Evolutionary conservation across 2,888 invertebrate species (phyloP).

Genomic region (Dinocampus coccinellae): DNA sequence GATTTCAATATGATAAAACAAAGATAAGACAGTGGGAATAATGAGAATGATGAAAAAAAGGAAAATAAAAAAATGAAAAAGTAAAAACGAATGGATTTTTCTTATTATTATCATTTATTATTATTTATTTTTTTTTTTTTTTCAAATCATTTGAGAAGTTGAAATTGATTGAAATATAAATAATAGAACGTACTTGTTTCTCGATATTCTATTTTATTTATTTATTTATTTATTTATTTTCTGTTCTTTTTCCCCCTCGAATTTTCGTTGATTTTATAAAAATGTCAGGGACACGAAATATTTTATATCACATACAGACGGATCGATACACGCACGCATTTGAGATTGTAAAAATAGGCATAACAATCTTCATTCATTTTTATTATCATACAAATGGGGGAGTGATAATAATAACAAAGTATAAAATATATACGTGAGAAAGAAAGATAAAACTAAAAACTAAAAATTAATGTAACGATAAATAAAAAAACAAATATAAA

Average conservation of each 20-base stretch:
- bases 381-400: background rate
- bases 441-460: constrained; percentile 1
- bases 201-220: too few relatives aligned
- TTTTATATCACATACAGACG: constrained; percentile 21
- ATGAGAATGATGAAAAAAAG: background rate
- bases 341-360: background rate
- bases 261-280: background rate
- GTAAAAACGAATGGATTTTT: background rate
- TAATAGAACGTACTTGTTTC: background rate
- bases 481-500: too few relatives aligned
- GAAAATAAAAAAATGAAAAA: background rate
- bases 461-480: too few relatives aligned
- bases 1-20: too few relatives aligned
- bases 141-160: background rate
- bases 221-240: too few relatives aligned
- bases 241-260: background rate
- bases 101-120: too few relatives aligned
- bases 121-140: background rate
- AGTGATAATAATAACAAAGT: background rate
- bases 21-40: too few relatives aligned
- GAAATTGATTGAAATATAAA: background rate
- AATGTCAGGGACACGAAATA: constrained; percentile 18
- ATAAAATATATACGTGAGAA: background rate
- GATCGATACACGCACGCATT: constrained; percentile 18
- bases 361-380: background rate